Evolutionary conservation across 2,888 invertebrate genomes (phyloP), one percentile per base, ranked within the genome.

Genomic region (Aporophyla lueneburgensis): DNA sequence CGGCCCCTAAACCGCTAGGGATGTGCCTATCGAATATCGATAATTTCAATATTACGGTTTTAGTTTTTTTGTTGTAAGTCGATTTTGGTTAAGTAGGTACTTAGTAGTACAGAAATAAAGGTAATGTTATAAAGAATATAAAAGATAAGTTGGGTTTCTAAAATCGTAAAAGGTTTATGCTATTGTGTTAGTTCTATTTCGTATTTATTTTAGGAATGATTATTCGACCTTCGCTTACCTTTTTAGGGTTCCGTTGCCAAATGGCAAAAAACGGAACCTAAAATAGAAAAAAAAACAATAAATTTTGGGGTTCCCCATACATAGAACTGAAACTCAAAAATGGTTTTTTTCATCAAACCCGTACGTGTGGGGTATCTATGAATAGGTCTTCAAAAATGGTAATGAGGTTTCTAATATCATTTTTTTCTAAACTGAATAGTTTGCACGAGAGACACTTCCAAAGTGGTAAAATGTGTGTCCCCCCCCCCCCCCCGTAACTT

Each of bases 11-110:
- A 58, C 40, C 46, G 21, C 59, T 67, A 74, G 80, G 56, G 74
- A 74, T 16, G 73, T 40, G 49, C 67, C 14, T 21, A 65, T 46
- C 27, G n/a, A 49, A 67, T 79, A 71, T 83, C 72, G 82, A 75
- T 61, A 63, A 40, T 51, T 33, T 65, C 40, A 12, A 59, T 33
- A 66, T 51, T 43, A 33, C 33, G 16, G 5, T 40, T 71, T 43
- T 19, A 12, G 5, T 12, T 54, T 46, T 53, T 46, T 9, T 40
- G 0, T 40, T 77, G 9, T 63, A 6, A 56, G n/a, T n/a, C 9
- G 58, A 63, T 62, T 61, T 62, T 49, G 16, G 27, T 9, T 53
- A 27, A 33, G 33, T 33, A 33, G 33, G 33, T 33, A 33, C 12
- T 61, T 12, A 24, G 6, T 16, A 54, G 0, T 46, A 51, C 14